Base-by-base conservation (phyloP, 2,113 vertebrate genomes). In the Hippocampus mohnikei region DNA sequence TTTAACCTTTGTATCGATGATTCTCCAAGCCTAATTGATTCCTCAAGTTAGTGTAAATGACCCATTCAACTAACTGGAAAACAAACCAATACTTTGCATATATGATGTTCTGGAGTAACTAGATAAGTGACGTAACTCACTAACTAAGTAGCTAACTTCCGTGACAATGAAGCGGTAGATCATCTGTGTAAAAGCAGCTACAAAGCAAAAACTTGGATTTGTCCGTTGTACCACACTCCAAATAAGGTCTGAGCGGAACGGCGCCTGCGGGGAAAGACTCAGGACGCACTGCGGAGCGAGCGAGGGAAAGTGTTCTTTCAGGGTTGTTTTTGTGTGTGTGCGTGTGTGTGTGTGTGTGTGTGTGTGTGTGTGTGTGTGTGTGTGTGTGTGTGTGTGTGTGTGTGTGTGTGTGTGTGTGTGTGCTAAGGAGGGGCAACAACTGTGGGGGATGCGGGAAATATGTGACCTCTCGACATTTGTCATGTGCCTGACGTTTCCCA, bases 211-310 rank as follows among this genome's bases (percentile, higher is more conserved):
- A 37, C 52, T 23, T n/a, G n/a, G 8, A 12, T 81, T 84, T 80
- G 80, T 81, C 81, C 81, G 79, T 90, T 87, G 78, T 87, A 88
- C 88, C 90, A 87, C 88, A 89, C 89, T 90, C 90, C 91, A 86
- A 91, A 88, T 88, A 88, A 91, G 89, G 90, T 83, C 88, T 83
- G 83, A 66, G 85, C 29, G 73, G 89, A 77, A 71, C 72, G 70
- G 79, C 74, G 69, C 83, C 79, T 82, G 84, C 81, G 80, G 78
- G 77, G 80, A 79, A 67, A 75, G 74, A 79, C 82, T 77, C 82
- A 81, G 80, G 80, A 82, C 88, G 73, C 75, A 72, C 78, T 73
- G 75, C 85, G 76, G 80, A 81, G 84, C 84, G 78, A 61, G 78
- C 73, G 70, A 75, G 55, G 55, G 55, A 58, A 58, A 58, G 56